Percentiles rank a stretch among this genome's conserved stretches.
Conservation (phyloP, 1,140 invertebrate species). For the Macrobrachium rosenbergii region DNA sequence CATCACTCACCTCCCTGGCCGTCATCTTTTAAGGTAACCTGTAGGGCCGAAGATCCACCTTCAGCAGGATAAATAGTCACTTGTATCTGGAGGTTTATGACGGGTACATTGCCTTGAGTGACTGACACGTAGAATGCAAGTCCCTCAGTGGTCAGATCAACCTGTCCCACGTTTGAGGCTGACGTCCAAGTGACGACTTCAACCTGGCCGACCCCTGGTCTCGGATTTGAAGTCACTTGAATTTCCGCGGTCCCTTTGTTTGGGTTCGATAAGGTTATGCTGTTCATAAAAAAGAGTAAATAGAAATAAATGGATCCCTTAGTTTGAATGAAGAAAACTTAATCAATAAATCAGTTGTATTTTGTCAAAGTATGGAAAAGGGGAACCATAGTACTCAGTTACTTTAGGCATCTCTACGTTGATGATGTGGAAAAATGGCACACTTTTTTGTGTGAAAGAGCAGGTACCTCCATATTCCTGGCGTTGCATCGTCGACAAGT, state of each 20-base stretch:
- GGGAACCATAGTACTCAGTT: background rate
- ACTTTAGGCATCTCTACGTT: background rate
- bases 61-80: background rate
- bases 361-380: background rate
- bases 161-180: background rate
- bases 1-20: background rate
- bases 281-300: background rate
- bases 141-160: background rate
- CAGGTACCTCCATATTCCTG: too few relatives aligned
- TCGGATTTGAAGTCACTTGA: background rate
- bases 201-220: background rate
- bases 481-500: too few relatives aligned
- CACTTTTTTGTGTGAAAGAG: background rate
- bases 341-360: too few relatives aligned
- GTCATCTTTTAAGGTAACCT: constrained; percentile 5
- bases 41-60: background rate
- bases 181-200: background rate
- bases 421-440: background rate
- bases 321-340: background rate
- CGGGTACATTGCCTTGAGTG: background rate
- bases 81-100: background rate
- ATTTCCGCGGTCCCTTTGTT: background rate
- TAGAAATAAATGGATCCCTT: background rate
- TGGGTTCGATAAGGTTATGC: background rate
- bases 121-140: background rate